These are phyloP conservation scores for Leucoraja erinaceus DNA, from an alignment of 2,113 vertebrate genomes.

Conservation along the genomic window DNA sequence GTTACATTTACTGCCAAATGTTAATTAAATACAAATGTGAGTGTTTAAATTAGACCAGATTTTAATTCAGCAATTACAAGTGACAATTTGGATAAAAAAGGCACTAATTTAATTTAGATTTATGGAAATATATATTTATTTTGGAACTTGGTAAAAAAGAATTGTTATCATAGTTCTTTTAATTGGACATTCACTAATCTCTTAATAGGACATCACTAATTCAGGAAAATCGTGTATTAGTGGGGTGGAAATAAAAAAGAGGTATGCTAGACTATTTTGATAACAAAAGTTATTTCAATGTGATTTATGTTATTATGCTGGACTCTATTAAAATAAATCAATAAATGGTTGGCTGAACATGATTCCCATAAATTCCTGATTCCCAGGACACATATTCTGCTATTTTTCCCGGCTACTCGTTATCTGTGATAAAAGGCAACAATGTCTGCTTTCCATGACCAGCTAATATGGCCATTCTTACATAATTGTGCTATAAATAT, in stretches of 20 bases:
- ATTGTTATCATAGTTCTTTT: background rate
- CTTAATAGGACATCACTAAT: background rate
- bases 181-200: background rate
- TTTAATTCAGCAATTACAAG: background rate
- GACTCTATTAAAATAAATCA: background rate
- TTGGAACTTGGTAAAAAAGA: background rate
- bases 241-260: background rate
- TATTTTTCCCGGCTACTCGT: background rate
- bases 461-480: background rate
- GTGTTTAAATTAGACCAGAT: background rate
- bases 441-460: background rate
- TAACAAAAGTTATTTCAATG: background rate
- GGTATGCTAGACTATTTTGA: background rate
- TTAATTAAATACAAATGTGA: background rate
- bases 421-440: background rate
- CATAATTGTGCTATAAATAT: background rate
- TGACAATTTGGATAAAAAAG: background rate
- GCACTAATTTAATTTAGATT: background rate
- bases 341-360: background rate
- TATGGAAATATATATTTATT: too few species aligned
- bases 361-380: background rate
- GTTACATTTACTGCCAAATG: background rate
- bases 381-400: background rate
- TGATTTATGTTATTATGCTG: background rate
- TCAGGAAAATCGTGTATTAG: too few species aligned